Evolutionary conservation across 2,113 vertebrate species (phyloP).

Genomic region (Vulpes vulpes): DNA sequence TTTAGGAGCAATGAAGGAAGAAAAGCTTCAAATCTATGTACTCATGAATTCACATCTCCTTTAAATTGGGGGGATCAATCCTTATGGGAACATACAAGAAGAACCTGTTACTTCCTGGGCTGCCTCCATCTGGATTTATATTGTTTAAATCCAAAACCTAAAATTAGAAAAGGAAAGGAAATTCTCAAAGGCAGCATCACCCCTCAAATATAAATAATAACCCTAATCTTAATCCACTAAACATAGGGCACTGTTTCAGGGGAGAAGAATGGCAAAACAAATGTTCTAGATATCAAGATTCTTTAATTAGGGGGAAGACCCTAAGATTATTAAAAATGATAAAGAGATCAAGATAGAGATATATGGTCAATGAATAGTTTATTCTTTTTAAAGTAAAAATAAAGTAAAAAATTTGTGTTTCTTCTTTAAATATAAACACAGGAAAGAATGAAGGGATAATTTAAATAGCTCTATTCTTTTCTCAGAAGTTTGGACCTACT

Average conservation of each 20-base stretch:
- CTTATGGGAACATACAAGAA: neutral
- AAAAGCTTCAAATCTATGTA: neutral
- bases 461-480: neutral
- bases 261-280: neutral
- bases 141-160: constrained; percentile 43
- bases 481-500: neutral
- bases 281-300: neutral
- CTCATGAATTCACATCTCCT: neutral
- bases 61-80: neutral
- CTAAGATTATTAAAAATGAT: constrained; percentile 20
- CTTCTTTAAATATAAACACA: constrained; percentile 11
- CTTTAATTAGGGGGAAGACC: neutral
- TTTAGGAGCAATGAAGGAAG: neutral
- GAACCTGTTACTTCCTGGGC: neutral
- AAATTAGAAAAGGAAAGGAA: neutral
- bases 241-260: neutral
- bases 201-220: neutral
- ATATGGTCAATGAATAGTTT: neutral
- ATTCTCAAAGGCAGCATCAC: neutral
- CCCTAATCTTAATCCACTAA: neutral
- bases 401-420: neutral
- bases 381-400: constrained; percentile 31
- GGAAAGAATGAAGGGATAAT: constrained; percentile 8
- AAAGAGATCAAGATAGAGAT: neutral
- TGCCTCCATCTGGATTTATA: neutral